A percentile compares a stretch with the other conserved stretches of the same genome.
These are phyloP conservation scores for Lacerta viridis DNA, from an alignment of 2,797 vertebrate genomes.

Conservation along the genomic window DNA sequence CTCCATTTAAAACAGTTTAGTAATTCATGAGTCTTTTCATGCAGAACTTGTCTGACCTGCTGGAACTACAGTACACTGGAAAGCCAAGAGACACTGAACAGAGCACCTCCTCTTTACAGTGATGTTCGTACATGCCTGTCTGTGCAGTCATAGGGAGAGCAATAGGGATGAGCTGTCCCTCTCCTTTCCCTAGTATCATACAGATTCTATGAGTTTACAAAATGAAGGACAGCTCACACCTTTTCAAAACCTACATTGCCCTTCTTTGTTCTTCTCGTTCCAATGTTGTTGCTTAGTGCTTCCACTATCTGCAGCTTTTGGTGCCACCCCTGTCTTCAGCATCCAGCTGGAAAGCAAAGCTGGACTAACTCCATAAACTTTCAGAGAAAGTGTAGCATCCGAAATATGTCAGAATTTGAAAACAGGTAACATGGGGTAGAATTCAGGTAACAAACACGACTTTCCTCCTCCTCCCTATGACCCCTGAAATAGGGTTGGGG, in stretches of 20 bases:
- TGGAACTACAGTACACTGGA: conserved; percentile 51
- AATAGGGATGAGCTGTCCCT: not conserved
- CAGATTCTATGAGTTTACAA: too few species aligned
- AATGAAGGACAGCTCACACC: not conserved
- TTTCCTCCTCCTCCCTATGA: too few species aligned
- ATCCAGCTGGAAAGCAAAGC: not conserved
- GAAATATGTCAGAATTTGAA: not conserved
- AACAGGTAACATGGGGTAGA: not conserved
- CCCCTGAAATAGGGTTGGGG: too few species aligned
- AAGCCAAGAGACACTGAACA: conserved; percentile 42
- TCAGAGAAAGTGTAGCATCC: fast-evolving
- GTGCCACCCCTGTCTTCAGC: not conserved
- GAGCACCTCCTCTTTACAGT: not conserved
- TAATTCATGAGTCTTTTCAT: conserved; percentile 63
- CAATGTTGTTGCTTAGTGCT: not conserved
- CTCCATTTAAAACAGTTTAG: conserved; percentile 65
- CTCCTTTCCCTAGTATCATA: not conserved
- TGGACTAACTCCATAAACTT: not conserved
- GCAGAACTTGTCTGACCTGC: conserved; percentile 73
- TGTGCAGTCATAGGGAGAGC: not conserved
- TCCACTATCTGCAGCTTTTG: not conserved
- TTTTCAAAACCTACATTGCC: not conserved
- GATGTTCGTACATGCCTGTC: not conserved
- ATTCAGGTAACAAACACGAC: too few species aligned
- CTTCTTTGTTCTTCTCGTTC: not conserved